Evolutionary conservation across 2,888 invertebrate species (phyloP).

Genomic region (Leptopilina drosophilae): DNA sequence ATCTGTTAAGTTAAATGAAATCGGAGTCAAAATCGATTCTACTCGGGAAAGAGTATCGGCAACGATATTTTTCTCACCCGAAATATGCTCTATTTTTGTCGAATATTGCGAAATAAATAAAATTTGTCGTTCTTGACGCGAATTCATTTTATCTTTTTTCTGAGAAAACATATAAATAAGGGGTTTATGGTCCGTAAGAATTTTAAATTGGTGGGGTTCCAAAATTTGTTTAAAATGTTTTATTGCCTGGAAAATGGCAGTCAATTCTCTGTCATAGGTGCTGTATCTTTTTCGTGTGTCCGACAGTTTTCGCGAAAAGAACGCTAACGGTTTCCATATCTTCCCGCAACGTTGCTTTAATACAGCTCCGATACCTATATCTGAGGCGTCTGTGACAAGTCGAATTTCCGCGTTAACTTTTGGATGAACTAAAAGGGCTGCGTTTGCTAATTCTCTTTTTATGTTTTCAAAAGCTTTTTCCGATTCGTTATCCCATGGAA

Average conservation of each 20-base stretch:
- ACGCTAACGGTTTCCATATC: not conserved
- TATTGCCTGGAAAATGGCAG: too few relatives aligned
- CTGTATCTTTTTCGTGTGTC: not conserved
- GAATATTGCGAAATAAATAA: not conserved
- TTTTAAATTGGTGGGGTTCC: conserved; percentile 8
- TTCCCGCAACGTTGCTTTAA: not conserved
- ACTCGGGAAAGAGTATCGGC: not conserved
- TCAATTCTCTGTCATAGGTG: not conserved
- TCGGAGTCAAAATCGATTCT: not conserved
- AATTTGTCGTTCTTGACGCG: not conserved
- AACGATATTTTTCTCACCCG: not conserved
- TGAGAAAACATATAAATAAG: not conserved
- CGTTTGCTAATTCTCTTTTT: not conserved
- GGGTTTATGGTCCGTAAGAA: not conserved
- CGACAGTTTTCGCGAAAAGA: not conserved
- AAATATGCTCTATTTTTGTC: not conserved
- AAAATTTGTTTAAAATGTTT: not conserved
- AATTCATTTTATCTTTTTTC: not conserved
- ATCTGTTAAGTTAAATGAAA: conserved; percentile 9
- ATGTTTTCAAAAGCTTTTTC: not conserved
- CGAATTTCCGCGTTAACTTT: not conserved
- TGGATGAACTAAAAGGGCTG: not conserved
- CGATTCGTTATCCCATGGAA: not conserved
- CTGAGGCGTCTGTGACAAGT: conserved; percentile 1
- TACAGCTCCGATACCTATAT: not conserved